Conservation (phyloP, 1,140 invertebrate species). For the Colletes latitarsis region DNA sequence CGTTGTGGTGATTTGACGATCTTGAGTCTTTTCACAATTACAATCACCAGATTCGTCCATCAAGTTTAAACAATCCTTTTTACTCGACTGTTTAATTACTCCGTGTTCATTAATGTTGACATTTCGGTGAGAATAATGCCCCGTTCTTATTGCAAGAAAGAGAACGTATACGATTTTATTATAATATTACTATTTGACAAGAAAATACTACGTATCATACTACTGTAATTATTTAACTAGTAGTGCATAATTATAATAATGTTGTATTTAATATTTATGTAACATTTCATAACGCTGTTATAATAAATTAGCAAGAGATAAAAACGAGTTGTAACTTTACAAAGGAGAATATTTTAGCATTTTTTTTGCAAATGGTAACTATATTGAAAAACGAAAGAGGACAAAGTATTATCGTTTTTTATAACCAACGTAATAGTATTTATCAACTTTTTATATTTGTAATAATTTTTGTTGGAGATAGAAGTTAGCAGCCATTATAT, state of each 20-base stretch:
- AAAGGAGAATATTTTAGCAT: too few species aligned
- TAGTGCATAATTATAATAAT: neutral
- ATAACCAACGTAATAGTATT: too few species aligned
- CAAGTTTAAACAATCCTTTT: neutral
- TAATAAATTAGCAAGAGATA: too few species aligned
- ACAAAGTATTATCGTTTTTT: too few species aligned
- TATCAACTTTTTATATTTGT: too few species aligned
- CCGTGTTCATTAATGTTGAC: neutral
- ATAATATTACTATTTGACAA: neutral
- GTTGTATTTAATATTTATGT: neutral
- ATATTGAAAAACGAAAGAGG: too few species aligned
- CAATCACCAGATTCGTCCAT: constrained; percentile 22
- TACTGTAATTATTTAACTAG: neutral
- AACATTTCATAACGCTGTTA: neutral
- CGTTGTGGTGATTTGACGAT: constrained; percentile 34
- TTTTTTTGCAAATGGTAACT: too few species aligned
- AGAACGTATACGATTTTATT: neutral
- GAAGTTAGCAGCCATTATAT: too few species aligned
- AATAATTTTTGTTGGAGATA: too few species aligned
- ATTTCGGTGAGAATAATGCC: constrained; percentile 51
- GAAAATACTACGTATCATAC: neutral
- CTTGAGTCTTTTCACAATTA: constrained; percentile 34
- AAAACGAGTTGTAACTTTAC: too few species aligned
- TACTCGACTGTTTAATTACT: constrained; percentile 6
- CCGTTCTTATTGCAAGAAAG: constrained; percentile 43